phyloP scores from a whole-genome alignment of 2,113 vertebrate species.

The Zosterops pallidus region DNA sequence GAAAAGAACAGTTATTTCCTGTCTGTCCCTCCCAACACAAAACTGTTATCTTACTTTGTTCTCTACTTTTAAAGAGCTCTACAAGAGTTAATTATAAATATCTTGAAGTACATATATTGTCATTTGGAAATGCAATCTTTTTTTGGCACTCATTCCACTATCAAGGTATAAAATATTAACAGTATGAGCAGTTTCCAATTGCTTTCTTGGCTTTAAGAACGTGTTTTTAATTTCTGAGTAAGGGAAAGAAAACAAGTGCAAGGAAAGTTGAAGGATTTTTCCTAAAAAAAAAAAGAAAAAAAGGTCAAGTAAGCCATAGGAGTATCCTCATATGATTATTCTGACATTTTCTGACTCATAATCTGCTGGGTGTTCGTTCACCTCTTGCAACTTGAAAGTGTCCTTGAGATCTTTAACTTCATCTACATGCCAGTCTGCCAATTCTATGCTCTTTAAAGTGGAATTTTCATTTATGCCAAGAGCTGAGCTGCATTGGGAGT shows the following conservation, averaged over 20 bases:
- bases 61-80: neutral
- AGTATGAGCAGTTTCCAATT: neutral
- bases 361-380: neutral
- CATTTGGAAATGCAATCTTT: neutral
- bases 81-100: neutral
- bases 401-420: constrained; percentile 39
- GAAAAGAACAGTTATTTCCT: neutral
- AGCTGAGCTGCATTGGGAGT: neutral
- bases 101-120: neutral
- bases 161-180: neutral
- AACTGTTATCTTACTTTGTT: neutral
- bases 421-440: neutral
- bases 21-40: neutral
- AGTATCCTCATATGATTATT: neutral
- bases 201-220: neutral
- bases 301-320: neutral
- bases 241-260: neutral
- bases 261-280: neutral
- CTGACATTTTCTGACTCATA: neutral
- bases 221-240: neutral
- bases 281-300: neutral
- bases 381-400: constrained; percentile 7
- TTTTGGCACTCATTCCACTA: neutral
- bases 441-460: constrained; percentile 8
- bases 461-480: constrained; percentile 11